Base-by-base conservation (phyloP, 2,113 vertebrate genomes). In the Athene cunicularia region DNA sequence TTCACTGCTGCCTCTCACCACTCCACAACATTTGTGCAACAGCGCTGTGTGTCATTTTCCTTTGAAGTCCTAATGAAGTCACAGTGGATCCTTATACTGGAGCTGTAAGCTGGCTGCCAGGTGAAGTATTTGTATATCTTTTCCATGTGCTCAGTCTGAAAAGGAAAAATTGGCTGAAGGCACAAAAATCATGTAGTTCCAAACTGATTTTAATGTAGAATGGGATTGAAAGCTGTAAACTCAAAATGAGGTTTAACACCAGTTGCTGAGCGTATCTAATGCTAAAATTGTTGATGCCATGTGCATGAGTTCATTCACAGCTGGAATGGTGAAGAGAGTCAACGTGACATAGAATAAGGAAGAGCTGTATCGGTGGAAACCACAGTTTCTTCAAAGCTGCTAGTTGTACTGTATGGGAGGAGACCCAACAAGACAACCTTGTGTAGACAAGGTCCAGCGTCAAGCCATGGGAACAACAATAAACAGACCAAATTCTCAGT, bases 21-120 rank as follows among this genome's bases (percentile, higher is more conserved):
- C 21, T 53, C 27, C 30, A 43, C 19, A 72, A 33, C 62, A 91
- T 88, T 94, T 89, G 50, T 63, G 64, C 23, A 82, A 37, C 64
- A 91, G 74, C 87, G 1, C 27, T 60, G 11, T 81, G 16, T 68
- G 37, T 26, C 23, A 37, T 62, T 91, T 82, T 81, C 30, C 56
- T 96, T 93, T 94, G 90, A 95, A 96, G 77, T 87, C 62, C 49
- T 73, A 49, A 79, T 41, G 76, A 87, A 94, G 39, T 79, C 27
- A 8, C 49, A 95, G 81, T 52, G 53, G 35, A 87, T 88, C 43
- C 49, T 72, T 41, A 27, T 37, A 62, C 53, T 73, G 39, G 12
- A 66, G 24, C 35, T 87, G 71, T 49, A 93, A 93, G 73, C 64
- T 96, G 90, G 53, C 73, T 93, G 35, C 87, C 87, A 94, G 84